A percentile compares a stretch with the other conserved stretches of the same genome.
Evolutionary conservation across 1,140 invertebrate species (phyloP).

Genomic region (Drosophila serrata): DNA sequence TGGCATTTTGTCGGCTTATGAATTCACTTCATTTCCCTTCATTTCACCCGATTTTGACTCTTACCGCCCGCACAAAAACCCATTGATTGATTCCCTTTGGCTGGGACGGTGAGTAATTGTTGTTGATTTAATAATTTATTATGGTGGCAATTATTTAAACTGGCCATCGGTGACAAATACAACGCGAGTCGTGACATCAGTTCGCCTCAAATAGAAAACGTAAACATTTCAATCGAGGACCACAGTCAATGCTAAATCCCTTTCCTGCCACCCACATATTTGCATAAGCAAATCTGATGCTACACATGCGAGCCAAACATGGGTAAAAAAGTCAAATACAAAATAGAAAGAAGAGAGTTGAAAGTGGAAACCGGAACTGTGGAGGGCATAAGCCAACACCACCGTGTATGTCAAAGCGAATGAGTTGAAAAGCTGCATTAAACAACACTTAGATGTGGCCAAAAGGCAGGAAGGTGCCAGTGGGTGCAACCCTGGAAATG

Average conservation of each 20-base stretch:
- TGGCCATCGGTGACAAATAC: conserved; percentile 7
- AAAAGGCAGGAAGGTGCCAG: conserved; percentile 8
- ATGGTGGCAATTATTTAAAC: conserved; percentile 74
- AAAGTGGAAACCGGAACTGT: conserved; percentile 8
- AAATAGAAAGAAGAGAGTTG: conserved; percentile 13
- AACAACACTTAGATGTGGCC: conserved; percentile 61
- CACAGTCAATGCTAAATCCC: conserved; percentile 55
- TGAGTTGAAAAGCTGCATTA: conserved; percentile 74
- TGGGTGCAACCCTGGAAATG: conserved; percentile 68
- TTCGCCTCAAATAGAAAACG: conserved; percentile 31
- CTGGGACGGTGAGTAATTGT: conserved; percentile 70
- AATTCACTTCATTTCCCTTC: conserved; percentile 28
- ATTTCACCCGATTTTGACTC: conserved; percentile 30
- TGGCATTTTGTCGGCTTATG: conserved; percentile 45
- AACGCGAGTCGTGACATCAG: conserved; percentile 57
- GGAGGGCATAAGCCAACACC: conserved; percentile 3
- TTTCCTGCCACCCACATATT: conserved; percentile 49
- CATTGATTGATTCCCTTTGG: conserved; percentile 72
- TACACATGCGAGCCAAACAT: conserved; percentile 31
- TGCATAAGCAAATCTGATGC: conserved; percentile 68
- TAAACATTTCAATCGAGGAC: conserved; percentile 32
- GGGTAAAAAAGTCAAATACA: neutral
- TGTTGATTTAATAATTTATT: conserved; percentile 83
- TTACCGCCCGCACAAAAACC: conserved; percentile 21
- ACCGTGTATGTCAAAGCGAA: conserved; percentile 37